phyloP scores from a whole-genome alignment of 2,797 vertebrate genomes.

The Rhabdophis nuchalis region DNA sequence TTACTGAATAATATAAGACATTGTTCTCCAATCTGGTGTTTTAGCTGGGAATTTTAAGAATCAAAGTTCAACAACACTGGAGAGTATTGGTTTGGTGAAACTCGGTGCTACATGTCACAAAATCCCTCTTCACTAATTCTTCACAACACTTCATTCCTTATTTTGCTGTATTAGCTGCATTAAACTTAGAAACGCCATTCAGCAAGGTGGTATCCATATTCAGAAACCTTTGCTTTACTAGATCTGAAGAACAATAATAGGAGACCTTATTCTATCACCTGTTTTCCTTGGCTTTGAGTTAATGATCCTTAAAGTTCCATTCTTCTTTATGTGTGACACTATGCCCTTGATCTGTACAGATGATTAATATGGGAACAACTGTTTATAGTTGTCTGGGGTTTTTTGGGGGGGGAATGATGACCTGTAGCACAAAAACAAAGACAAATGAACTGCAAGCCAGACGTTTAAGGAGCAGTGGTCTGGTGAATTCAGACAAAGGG shows the following conservation, averaged over 20 bases:
- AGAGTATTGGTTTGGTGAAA: not conserved
- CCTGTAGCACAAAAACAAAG: conserved; percentile 38
- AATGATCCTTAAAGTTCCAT: not conserved
- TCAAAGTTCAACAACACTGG: not conserved
- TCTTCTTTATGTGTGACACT: conserved; percentile 18
- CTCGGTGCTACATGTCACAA: not conserved
- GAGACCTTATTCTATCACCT: not conserved
- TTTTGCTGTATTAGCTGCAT: not conserved
- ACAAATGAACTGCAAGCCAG: conserved; percentile 30
- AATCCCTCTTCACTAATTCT: not conserved
- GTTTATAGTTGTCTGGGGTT: conserved; percentile 24
- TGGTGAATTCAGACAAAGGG: conserved; percentile 27
- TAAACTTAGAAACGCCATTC: not conserved
- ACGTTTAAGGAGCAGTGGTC: conserved; percentile 53
- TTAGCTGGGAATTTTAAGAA: not conserved
- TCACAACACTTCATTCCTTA: not conserved
- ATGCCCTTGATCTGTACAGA: conserved; percentile 6
- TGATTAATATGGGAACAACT: conserved; percentile 22
- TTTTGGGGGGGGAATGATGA: conserved; percentile 3
- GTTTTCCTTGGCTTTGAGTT: not conserved
- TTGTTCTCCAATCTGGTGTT: not conserved
- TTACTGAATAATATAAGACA: not conserved
- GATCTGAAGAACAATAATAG: not conserved
- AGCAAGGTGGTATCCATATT: not conserved
- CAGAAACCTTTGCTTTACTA: not conserved